Percentiles rank a stretch among this genome's conserved stretches.
These are phyloP conservation scores for Cygnus atratus DNA, from an alignment of 2,113 vertebrate genomes.

Conservation along the genomic window DNA sequence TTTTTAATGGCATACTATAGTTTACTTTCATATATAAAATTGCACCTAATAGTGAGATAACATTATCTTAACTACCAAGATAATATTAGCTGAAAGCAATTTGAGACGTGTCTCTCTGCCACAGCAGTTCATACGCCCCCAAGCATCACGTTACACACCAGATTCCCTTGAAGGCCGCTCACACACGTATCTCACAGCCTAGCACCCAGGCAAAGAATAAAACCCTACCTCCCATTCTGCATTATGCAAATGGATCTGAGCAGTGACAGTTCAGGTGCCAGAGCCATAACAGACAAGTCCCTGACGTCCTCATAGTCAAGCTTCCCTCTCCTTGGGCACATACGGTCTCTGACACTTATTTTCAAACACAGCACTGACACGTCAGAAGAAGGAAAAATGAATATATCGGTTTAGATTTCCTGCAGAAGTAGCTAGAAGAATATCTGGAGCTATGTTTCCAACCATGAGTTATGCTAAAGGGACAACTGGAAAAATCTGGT, in stretches of 20 bases:
- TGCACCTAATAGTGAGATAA: slow-evolving; percentile 16
- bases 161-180: background rate
- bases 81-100: slow-evolving; percentile 31
- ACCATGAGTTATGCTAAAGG: background rate
- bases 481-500: rapidly evolving
- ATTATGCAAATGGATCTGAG: background rate
- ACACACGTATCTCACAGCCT: background rate
- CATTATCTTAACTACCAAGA: background rate
- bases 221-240: background rate
- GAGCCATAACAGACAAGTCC: background rate
- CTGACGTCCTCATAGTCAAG: rapidly evolving
- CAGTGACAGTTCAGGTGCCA: background rate
- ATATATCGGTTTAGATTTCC: background rate
- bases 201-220: background rate
- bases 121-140: slow-evolving; percentile 2
- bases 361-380: rapidly evolving
- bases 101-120: background rate
- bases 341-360: rapidly evolving
- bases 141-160: background rate
- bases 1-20: background rate
- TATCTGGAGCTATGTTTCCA: background rate
- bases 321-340: rapidly evolving
- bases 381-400: background rate
- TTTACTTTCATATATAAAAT: background rate
- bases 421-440: background rate